Conservation (phyloP, 2,888 invertebrate species). For the Mylabris sibirica region DNA sequence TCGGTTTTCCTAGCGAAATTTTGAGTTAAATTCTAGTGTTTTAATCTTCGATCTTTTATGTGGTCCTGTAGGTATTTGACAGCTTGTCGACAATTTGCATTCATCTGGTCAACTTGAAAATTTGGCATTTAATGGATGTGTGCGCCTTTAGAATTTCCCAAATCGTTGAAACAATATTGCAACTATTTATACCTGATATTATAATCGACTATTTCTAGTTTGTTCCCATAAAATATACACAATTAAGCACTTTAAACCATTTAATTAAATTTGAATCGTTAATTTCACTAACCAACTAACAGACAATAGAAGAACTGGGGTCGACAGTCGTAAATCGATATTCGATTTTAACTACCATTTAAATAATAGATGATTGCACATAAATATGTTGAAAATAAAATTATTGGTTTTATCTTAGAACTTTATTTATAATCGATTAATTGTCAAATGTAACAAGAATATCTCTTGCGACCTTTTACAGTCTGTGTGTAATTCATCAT, state of each 20-base stretch:
- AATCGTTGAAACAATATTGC: neutral
- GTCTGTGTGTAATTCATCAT: constrained; percentile 9
- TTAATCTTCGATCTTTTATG: too few relatives aligned
- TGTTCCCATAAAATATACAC: constrained; percentile 16
- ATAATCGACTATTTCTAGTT: neutral
- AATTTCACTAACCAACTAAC: constrained; percentile 3
- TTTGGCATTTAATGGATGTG: neutral
- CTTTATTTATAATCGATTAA: constrained; percentile 6
- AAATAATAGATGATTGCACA: neutral
- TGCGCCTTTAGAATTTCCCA: neutral
- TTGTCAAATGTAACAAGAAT: constrained; percentile 10
- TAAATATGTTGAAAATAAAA: neutral
- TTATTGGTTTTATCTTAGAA: neutral
- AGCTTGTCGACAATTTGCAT: too few relatives aligned
- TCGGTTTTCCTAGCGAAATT: too few relatives aligned
- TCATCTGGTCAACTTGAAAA: neutral
- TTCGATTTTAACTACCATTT: neutral
- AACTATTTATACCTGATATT: constrained; percentile 3
- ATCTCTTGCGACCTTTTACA: constrained; percentile 9
- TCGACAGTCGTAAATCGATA: constrained; percentile 2
- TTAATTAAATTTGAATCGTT: constrained; percentile 15
- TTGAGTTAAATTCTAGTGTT: too few relatives aligned
- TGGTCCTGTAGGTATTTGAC: too few relatives aligned
- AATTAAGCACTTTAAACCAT: constrained; percentile 9
- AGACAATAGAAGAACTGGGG: neutral